Base-by-base conservation (phyloP, 1,140 invertebrate species). In the Lepidurus arcticus region DNA sequence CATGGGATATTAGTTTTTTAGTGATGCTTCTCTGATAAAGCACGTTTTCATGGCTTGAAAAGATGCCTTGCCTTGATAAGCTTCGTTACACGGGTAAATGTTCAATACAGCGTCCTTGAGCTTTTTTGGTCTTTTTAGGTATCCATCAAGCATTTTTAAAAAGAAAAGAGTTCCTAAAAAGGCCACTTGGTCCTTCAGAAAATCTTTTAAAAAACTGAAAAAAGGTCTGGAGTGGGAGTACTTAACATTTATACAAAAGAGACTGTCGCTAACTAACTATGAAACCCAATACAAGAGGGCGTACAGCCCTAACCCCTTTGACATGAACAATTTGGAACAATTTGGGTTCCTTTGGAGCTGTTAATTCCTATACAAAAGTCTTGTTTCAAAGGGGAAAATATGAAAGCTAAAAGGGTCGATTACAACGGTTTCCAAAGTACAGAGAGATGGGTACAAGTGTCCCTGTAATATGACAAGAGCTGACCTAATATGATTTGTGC, bases 1-100 rank as follows among this genome's bases (percentile, higher is more conserved):
- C n/a, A 65, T 65, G 13, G 53, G 53, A 65, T 65, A 65, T 65
- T 65, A 65, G 53, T 65, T 65, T 34, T 34, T 65, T 65, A 65
- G 53, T 21, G 53, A 65, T 65, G 21, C 53, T 65, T 16, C 53
- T 65, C 13, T 65, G 53, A 65, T 65, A 65, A 65, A 65, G 53
- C 53, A 65, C 53, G 53, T n/a, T 7, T 65, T 65, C 34, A 34
- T 34, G 34, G 34, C 34, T 34, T 34, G 34, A 34, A 34, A 34
- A 34, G 34, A 34, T 34, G 34, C 53, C 21, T 65, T 65, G n/a
- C 9, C 16, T 65, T 11, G 53, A 65, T 21, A 65, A 65, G 53
- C 53, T 65, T 65, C 53, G 53, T 65, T 65, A 9, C 53, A n/a
- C 6, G 16, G 16, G 16, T n/a, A 65, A 65, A 65, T 65, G 53